Evolutionary conservation across 2,113 vertebrate species (phyloP).

Genomic region (Urocynchramus pylzowi): DNA sequence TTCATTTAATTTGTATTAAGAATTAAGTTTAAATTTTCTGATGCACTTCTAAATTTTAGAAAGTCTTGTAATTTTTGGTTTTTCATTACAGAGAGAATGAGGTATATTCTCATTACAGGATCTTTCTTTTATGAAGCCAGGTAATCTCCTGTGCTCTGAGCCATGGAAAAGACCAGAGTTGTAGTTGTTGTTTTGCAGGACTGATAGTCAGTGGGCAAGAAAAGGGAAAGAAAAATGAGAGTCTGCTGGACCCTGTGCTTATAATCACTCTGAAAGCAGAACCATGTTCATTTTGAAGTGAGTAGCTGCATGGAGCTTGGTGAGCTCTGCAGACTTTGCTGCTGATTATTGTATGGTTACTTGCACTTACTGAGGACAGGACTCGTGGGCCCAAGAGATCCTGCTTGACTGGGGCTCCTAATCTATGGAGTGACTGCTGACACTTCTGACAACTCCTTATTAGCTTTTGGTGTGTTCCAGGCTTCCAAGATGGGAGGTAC

Average conservation of each 20-base stretch:
- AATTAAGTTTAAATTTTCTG: conserved; percentile 10
- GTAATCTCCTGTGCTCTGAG: not conserved
- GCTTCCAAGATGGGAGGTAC: not conserved
- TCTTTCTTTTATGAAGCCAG: not conserved
- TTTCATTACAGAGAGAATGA: not conserved
- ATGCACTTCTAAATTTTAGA: not conserved
- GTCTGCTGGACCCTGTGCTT: not conserved
- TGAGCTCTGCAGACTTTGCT: not conserved
- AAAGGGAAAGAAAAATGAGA: not conserved
- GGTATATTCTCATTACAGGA: not conserved
- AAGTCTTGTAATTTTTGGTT: not conserved
- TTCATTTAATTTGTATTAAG: conserved; percentile 24
- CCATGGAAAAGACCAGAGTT: not conserved
- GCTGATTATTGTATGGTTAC: not conserved
- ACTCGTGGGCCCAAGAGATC: not conserved
- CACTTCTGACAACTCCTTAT: not conserved
- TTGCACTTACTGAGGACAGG: not conserved
- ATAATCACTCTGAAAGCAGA: not conserved
- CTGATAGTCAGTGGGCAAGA: not conserved
- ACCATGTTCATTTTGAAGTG: not conserved
- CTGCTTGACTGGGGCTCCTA: not conserved
- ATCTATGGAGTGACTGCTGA: not conserved
- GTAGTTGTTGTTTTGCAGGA: not conserved
- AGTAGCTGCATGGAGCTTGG: not conserved
- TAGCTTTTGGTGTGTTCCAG: not conserved